These are phyloP conservation scores for Hemibagrus guttatus DNA, from an alignment of 2,797 vertebrate genomes.

Conservation along the genomic window DNA sequence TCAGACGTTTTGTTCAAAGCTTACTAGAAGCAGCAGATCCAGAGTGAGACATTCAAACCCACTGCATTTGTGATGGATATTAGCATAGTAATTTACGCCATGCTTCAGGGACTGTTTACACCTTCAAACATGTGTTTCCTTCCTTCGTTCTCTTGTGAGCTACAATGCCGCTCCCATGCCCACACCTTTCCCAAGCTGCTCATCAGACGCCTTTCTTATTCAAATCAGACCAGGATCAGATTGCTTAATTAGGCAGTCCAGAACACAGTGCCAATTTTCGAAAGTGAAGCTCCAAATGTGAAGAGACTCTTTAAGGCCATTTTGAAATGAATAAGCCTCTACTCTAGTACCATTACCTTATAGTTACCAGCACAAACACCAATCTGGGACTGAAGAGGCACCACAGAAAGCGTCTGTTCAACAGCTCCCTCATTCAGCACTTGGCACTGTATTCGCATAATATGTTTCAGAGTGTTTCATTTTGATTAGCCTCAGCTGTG, in stretches of 20 bases:
- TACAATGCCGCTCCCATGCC: slow-evolving; percentile 52
- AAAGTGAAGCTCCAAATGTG: slow-evolving; percentile 56
- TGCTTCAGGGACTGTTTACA: slow-evolving; percentile 57
- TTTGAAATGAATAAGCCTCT: slow-evolving; percentile 63
- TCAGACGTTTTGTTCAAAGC: slow-evolving; percentile 57
- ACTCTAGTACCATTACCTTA: slow-evolving; percentile 66
- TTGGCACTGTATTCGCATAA: slow-evolving; percentile 32
- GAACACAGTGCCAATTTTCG: slow-evolving; percentile 56
- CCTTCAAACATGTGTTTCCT: slow-evolving; percentile 53
- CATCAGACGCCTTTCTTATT: slow-evolving; percentile 61
- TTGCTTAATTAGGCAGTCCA: slow-evolving; percentile 69
- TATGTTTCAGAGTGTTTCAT: slow-evolving; percentile 42
- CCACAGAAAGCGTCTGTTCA: slow-evolving; percentile 12
- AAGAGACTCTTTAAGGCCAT: slow-evolving; percentile 63
- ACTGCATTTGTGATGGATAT: slow-evolving; percentile 42
- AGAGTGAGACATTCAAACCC: slow-evolving; percentile 3
- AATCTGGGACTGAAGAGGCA: slow-evolving; percentile 54
- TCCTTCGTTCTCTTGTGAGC: slow-evolving; percentile 63
- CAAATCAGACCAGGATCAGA: slow-evolving; percentile 70
- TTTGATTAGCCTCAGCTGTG: slow-evolving; percentile 50
- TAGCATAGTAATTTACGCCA: slow-evolving; percentile 40
- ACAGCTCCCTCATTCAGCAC: slow-evolving; percentile 34
- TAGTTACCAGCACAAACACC: slow-evolving; percentile 64
- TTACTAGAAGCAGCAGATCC: slow-evolving; percentile 49
- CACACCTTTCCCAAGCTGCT: slow-evolving; percentile 38